Base-by-base conservation (phyloP, 2,888 invertebrate genomes). In the Matsumyia berberina region DNA sequence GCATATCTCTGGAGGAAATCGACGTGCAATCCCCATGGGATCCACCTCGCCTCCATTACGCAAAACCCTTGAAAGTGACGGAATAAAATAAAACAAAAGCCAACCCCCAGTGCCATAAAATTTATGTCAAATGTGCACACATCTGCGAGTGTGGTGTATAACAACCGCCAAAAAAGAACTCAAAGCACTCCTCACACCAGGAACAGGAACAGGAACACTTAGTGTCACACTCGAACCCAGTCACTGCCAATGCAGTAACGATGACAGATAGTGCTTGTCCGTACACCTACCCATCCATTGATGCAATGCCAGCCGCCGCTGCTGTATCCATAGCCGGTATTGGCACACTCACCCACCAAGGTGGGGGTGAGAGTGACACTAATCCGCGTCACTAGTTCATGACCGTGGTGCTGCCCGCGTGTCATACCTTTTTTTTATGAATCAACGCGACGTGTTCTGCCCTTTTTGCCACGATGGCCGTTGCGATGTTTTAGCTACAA, bases 381-480 rank as follows among this genome's bases (percentile, higher is more conserved):
- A 72, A 79, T 72, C 58, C 64, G 58, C 79, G 72, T 79, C 72
- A 72, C 64, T 66, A 72, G 79, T 79, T 79, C 79, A 79, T 72
- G 79, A 72, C 79, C 72, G 64, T 53, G 60, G 37, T 69, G 3
- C 24, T 42, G 8, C 42, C n/a, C 60, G 24, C n/a, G 35, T 58
- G 9, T 46, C 6, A n/a, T 31, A 57, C 8, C 35, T 39, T 64
- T 44, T 66, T 49, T 44, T 53, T 77, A 31, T 70, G 24, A 77
- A 67, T 67, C 57, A 66, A 67, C 57, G 31, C 33, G 69, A 69
- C 69, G 57, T 46, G 69, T 35, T 57, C 44, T 44, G 69, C 57
- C 57, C 57, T 57, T 67, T 67, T 53, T 24, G 4, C 24, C 24
- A 24, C 24, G 24, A 24, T 24, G 24, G 42, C 42, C 42, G 53